phyloP scores from a whole-genome alignment of 1,140 invertebrate species.

The Zaprionus gabonicus region DNA sequence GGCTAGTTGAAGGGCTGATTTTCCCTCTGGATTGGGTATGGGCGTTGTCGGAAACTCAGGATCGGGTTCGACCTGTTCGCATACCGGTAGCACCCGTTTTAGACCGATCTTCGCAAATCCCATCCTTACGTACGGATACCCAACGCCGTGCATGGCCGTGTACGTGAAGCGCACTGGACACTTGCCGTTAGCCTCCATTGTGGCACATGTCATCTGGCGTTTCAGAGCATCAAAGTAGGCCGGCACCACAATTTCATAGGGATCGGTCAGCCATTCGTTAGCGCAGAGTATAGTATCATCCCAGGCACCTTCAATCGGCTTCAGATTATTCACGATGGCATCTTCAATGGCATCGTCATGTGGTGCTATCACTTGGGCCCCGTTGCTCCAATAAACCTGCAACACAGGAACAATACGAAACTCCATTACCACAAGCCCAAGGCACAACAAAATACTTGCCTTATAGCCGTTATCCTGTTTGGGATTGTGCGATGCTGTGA shows the following conservation, averaged over 20 bases:
- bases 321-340: conserved; percentile 91
- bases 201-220: conserved; percentile 40
- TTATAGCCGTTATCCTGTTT: conserved; percentile 99
- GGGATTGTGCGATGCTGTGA: conserved; percentile 99
- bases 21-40: conserved; percentile 98
- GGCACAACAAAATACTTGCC: conserved; percentile 37
- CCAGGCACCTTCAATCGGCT: conserved; percentile 81
- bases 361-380: conserved; percentile 96
- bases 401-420: background rate
- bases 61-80: conserved; percentile 94
- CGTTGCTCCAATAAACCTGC: conserved; percentile 96
- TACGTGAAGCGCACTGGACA: conserved; percentile 86
- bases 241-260: conserved; percentile 54
- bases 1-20: conserved; percentile 93
- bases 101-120: conserved; percentile 92
- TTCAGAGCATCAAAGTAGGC: conserved; percentile 57
- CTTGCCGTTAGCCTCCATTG: conserved; percentile 43
- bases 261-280: conserved; percentile 44
- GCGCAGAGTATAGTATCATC: conserved; percentile 47
- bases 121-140: conserved; percentile 91
- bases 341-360: conserved; percentile 95
- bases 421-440: background rate
- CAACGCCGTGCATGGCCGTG: conserved; percentile 99
- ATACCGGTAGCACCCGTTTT: conserved; percentile 91
- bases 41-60: conserved; percentile 97